phyloP scores from a whole-genome alignment of 2,888 invertebrate species.

The Andrena hattorfiana region DNA sequence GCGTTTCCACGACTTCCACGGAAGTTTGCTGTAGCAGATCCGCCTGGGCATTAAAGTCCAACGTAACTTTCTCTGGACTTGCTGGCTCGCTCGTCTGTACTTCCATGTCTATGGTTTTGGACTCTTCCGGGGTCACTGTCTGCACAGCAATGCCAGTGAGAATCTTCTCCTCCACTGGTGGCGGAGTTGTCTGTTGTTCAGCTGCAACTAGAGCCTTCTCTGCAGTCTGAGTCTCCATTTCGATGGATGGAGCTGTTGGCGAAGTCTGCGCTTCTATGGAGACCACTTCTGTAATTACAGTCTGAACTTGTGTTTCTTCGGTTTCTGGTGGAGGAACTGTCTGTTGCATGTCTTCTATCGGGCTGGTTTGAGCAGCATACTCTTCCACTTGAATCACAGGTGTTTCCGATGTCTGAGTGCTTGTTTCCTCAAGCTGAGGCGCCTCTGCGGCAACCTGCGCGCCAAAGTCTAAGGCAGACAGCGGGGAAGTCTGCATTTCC shows the following conservation, averaged over 20 bases:
- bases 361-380: constrained; percentile 84
- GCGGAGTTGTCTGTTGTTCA: constrained; percentile 82
- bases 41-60: constrained; percentile 86
- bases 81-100: constrained; percentile 76
- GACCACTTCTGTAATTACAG: constrained; percentile 72
- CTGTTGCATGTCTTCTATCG: constrained; percentile 85
- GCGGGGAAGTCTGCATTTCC: constrained; percentile 88
- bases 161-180: constrained; percentile 77
- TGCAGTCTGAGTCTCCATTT: constrained; percentile 86
- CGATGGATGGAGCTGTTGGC: constrained; percentile 83
- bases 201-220: constrained; percentile 75
- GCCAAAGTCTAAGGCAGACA: constrained; percentile 77
- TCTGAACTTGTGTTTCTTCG: constrained; percentile 85
- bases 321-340: constrained; percentile 75
- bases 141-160: constrained; percentile 79
- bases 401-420: constrained; percentile 85
- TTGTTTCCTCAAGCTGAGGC: constrained; percentile 85
- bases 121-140: constrained; percentile 82
- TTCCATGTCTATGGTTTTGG: constrained; percentile 80
- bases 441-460: constrained; percentile 70
- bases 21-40: constrained; percentile 81
- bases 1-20: constrained; percentile 74
- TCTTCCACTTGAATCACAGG: constrained; percentile 79
- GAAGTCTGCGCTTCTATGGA: constrained; percentile 79
- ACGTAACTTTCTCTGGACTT: constrained; percentile 80